Evolutionary conservation across 2,888 invertebrate genomes (phyloP).

Genomic region (Hydrotaea diabolus): DNA sequence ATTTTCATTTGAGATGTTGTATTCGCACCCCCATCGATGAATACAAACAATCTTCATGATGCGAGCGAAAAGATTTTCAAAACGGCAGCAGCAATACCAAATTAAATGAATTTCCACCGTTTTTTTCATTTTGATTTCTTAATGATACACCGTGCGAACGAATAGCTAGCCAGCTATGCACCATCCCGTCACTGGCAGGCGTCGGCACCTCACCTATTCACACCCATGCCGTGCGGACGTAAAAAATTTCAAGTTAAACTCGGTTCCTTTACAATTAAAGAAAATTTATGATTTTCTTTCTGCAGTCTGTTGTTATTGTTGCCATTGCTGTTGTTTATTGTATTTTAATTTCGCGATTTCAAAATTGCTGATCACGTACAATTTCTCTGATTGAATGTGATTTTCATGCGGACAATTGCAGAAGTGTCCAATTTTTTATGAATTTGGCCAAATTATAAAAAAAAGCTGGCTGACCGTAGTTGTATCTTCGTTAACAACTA

Average conservation of each 20-base stretch:
- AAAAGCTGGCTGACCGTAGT: background rate
- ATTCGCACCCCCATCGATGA: constrained; percentile 21
- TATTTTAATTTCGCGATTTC: constrained; percentile 33
- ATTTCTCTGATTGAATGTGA: constrained; percentile 56
- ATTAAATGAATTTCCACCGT: constrained; percentile 41
- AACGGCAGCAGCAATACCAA: constrained; percentile 39
- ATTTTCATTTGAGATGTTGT: constrained; percentile 29
- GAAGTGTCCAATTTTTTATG: background rate
- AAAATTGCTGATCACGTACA: constrained; percentile 60
- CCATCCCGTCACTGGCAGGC: constrained; percentile 1
- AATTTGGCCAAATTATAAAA: background rate
- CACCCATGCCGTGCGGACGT: background rate
- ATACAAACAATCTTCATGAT: constrained; percentile 21
- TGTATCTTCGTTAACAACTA: too few species aligned
- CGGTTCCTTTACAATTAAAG: constrained; percentile 51
- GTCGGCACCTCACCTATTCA: constrained; percentile 20
- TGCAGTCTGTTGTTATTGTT: constrained; percentile 28
- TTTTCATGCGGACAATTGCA: constrained; percentile 48
- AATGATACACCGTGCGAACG: constrained; percentile 35
- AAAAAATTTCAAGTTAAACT: constrained; percentile 48
- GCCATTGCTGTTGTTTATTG: constrained; percentile 10
- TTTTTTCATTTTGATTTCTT: constrained; percentile 22
- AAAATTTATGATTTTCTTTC: constrained; percentile 60
- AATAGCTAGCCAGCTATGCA: background rate
- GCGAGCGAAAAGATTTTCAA: constrained; percentile 18